Evolutionary conservation across 2,888 invertebrate genomes (phyloP).

Genomic region (Xanthia icteritia): DNA sequence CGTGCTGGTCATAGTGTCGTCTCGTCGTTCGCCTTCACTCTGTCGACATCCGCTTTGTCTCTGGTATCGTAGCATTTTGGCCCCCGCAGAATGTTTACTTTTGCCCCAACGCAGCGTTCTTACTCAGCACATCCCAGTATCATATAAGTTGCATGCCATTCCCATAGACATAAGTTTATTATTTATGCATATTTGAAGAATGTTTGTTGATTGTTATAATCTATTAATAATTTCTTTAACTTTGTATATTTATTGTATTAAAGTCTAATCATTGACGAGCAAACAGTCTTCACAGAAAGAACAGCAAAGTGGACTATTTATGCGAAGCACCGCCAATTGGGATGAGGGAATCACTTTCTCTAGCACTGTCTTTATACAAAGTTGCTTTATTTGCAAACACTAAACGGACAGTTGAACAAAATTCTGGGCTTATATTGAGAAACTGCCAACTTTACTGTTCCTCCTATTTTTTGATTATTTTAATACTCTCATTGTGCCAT

Average conservation of each 20-base stretch:
- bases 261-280: conserved; percentile 68
- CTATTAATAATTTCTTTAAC: conserved; percentile 67
- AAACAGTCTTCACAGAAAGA: conserved; percentile 76
- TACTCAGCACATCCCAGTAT: conserved; percentile 81
- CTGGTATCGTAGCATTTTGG: conserved; percentile 86
- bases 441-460: conserved; percentile 80
- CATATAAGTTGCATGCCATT: conserved; percentile 86
- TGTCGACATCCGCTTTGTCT: conserved; percentile 86
- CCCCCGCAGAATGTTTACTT: conserved; percentile 85
- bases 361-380: conserved; percentile 55
- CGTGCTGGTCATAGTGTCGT: conserved; percentile 78
- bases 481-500: conserved; percentile 66
- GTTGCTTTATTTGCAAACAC: conserved; percentile 56
- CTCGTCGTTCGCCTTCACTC: conserved; percentile 78
- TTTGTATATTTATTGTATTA: conserved; percentile 58
- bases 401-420: conserved; percentile 60
- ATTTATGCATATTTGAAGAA: conserved; percentile 71
- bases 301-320: conserved; percentile 77
- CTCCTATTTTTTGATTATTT: conserved; percentile 71
- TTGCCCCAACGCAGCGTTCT: conserved; percentile 83
- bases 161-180: conserved; percentile 78
- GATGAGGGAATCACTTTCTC: conserved; percentile 66
- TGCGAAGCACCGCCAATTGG: conserved; percentile 66
- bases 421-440: conserved; percentile 52
- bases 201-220: conserved; percentile 67